Evolutionary conservation across 2,888 invertebrate species (phyloP), one percentile per base, ranked within the genome.

Genomic region (Sipunculus nudus): DNA sequence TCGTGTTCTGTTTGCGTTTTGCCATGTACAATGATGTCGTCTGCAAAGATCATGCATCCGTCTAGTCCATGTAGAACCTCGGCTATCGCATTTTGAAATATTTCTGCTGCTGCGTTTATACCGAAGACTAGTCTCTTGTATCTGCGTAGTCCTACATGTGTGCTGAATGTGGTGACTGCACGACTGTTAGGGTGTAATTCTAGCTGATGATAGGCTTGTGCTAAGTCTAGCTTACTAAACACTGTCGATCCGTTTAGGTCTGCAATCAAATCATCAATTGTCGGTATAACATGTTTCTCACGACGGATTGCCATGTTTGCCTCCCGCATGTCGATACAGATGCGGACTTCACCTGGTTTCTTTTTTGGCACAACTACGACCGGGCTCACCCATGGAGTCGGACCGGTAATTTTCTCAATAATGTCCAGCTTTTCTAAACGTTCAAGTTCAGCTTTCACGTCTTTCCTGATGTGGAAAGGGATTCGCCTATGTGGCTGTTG

Each of bases 291-390:
- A 32, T 63, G 52, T 19, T 53, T 29, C 26, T 28, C 39, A 21
- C 46, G 40, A 46, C 61, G 32, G n/a, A 72, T 65, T 0, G 71
- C 71, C 29, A 53, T 63, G 48, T 74, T 71, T 3, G 69, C 47
- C 49, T 58, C 50, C 25, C 65, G 48, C 74, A 73, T 72, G 45
- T 74, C 71, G 2, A 71, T 61, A 52, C 71, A 73, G 6, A 74
- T 43, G 21, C 70, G 25, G 5, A 73, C 61, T 32, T 67, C 60
- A 5, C 57, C 46, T 2, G 55, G 61, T 19, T 59, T 61, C 49
- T 53, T 70, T 29, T 53, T 49, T 2, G 43, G 52, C 8, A 32
- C 25, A 19, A 35, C 28, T 6, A 53, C 58, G 31, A 59, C 35
- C 16, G 21, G 59, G 6, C 46, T 50, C 25, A 61, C 50, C 61